Percentiles rank a stretch among this genome's conserved stretches.
Evolutionary conservation across 2,797 vertebrate species (phyloP).

Genomic region (Xyrichtys novacula): DNA sequence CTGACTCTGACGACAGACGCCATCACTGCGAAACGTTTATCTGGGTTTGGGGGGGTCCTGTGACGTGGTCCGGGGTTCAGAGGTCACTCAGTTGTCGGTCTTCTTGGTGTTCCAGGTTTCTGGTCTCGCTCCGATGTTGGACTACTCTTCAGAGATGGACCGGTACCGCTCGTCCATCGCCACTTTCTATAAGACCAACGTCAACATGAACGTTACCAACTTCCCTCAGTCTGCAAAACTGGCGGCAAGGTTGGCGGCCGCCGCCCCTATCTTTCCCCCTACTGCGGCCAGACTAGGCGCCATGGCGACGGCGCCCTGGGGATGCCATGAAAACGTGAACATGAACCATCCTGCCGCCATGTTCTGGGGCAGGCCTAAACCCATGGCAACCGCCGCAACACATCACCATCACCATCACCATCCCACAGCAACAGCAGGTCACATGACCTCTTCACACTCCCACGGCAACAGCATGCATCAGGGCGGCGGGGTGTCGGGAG

Average conservation of each 20-base stretch:
- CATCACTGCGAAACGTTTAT: too few species aligned
- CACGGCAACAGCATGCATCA: constrained; percentile 73
- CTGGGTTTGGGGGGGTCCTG: too few species aligned
- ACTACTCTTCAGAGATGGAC: constrained; percentile 95
- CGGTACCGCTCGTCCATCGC: constrained; percentile 93
- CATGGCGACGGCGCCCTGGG: constrained; percentile 93
- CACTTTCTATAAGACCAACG: constrained; percentile 92
- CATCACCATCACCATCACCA: constrained; percentile 72
- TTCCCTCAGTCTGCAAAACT: constrained; percentile 93
- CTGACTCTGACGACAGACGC: too few species aligned
- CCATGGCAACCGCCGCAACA: constrained; percentile 41
- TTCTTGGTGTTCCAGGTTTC: constrained; percentile 68
- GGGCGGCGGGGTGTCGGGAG: constrained; percentile 43
- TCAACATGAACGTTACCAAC: constrained; percentile 81
- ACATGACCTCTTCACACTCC: constrained; percentile 68
- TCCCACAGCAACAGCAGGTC: constrained; percentile 56
- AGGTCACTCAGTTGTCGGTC: background rate
- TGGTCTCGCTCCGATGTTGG: constrained; percentile 84
- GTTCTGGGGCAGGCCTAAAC: constrained; percentile 81
- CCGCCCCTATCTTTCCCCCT: constrained; percentile 90
- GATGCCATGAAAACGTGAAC: constrained; percentile 86
- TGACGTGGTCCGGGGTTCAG: too few species aligned
- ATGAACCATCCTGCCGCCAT: constrained; percentile 81
- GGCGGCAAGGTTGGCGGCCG: constrained; percentile 88
- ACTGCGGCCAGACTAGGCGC: constrained; percentile 85